A percentile compares a stretch with the other conserved stretches of the same genome.
Conservation (phyloP, 2,113 vertebrate species). For the Pollimyrus isidori region DNA sequence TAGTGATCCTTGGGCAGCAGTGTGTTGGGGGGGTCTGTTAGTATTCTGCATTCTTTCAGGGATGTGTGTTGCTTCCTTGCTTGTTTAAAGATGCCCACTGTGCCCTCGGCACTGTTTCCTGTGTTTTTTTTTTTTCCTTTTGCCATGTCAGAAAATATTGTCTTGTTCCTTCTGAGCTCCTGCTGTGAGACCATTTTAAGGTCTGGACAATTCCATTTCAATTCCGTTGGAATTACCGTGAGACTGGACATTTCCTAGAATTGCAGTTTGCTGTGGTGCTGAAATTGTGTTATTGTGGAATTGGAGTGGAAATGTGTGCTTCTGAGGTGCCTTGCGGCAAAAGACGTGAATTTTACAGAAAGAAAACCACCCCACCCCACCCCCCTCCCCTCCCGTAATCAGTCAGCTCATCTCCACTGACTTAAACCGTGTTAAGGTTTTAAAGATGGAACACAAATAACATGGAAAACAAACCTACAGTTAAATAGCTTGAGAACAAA, state of each 20-base stretch:
- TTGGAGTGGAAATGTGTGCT: not conserved
- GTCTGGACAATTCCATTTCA: not conserved
- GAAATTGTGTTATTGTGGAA: not conserved
- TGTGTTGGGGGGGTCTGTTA: not conserved
- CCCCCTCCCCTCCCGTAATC: not conserved
- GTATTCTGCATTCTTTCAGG: not conserved
- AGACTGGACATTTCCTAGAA: not conserved
- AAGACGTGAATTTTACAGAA: not conserved
- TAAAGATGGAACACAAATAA: not conserved
- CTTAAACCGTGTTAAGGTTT: not conserved
- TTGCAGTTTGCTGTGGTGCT: not conserved
- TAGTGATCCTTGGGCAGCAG: not conserved
- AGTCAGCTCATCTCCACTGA: not conserved
- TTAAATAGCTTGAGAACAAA: slow-evolving; percentile 19
- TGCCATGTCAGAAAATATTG: not conserved
- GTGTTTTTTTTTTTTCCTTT: not conserved
- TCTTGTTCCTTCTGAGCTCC: not conserved
- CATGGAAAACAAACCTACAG: not conserved
- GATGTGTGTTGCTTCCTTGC: not conserved
- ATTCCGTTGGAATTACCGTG: not conserved
- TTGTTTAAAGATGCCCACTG: not conserved
- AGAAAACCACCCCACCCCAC: not conserved
- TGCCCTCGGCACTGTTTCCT: not conserved
- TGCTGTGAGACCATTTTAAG: not conserved
- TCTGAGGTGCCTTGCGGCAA: not conserved